Conservation (phyloP, 1,140 invertebrate species). For the Manduca sexta region DNA sequence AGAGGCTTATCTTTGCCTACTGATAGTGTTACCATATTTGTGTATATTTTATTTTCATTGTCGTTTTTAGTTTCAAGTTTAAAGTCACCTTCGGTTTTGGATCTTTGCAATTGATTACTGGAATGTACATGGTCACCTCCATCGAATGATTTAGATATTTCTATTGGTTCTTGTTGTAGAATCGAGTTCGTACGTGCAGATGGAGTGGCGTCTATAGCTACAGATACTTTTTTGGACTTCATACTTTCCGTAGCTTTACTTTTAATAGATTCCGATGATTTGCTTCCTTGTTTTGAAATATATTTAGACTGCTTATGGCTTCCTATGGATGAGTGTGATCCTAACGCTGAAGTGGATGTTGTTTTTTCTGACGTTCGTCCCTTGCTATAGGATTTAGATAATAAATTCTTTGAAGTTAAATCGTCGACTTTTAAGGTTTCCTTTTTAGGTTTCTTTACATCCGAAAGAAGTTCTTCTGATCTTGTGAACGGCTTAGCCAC, state of each 20-base stretch:
- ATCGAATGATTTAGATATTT: constrained; percentile 77
- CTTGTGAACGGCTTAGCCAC: constrained; percentile 46
- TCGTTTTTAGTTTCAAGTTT: constrained; percentile 18
- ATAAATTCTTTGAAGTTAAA: constrained; percentile 25
- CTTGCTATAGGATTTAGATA: constrained; percentile 35
- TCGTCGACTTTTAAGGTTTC: constrained; percentile 27
- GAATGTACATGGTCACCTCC: constrained; percentile 43
- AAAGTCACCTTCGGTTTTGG: constrained; percentile 60
- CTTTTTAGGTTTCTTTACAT: constrained; percentile 45
- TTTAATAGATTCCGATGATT: constrained; percentile 63
- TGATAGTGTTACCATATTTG: constrained; percentile 70
- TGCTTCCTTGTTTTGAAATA: constrained; percentile 36
- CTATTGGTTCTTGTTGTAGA: constrained; percentile 83
- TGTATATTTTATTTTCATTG: constrained; percentile 49
- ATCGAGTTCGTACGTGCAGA: constrained; percentile 80
- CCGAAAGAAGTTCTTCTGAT: constrained; percentile 56
- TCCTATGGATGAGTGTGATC: constrained; percentile 55
- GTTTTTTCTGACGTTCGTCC: constrained; percentile 62
- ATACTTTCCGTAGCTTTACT: constrained; percentile 62
- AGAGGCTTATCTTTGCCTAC: constrained; percentile 49
- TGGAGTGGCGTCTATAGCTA: constrained; percentile 84
- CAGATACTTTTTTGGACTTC: constrained; percentile 79
- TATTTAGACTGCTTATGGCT: constrained; percentile 46
- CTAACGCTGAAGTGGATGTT: constrained; percentile 60
- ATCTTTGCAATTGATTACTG: constrained; percentile 52